phyloP scores from a whole-genome alignment of 64 coral and sea anemone genomes.

The Hydrozoanthus tunicans region DNA sequence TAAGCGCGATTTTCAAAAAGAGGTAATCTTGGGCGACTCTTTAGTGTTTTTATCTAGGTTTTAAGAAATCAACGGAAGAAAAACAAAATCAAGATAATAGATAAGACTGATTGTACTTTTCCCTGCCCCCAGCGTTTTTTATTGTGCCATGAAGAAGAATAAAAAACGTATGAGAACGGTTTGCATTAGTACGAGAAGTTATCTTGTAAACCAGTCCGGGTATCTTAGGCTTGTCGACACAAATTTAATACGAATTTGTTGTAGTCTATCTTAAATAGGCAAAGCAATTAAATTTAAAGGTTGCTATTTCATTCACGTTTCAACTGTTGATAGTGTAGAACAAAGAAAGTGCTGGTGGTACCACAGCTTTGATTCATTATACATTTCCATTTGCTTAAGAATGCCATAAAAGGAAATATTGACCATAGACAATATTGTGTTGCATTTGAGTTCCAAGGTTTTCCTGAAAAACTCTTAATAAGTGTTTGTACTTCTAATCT shows the following conservation, averaged over 20 bases:
- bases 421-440: not conserved
- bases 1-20: too few relatives aligned
- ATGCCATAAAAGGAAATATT: not conserved
- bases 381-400: not conserved
- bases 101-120: not conserved
- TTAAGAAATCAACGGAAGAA: not conserved
- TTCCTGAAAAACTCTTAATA: constrained; percentile 35
- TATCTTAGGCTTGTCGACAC: not conserved
- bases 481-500: constrained; percentile 24
- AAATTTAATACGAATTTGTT: not conserved
- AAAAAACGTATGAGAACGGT: not conserved
- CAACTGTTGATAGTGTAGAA: not conserved
- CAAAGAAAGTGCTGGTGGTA: not conserved
- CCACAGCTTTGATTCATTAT: not conserved
- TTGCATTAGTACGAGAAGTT: not conserved
- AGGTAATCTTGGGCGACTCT: too few relatives aligned
- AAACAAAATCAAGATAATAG: not conserved
- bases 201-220: not conserved
- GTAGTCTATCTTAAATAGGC: not conserved
- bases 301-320: constrained; percentile 15
- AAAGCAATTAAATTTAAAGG: not conserved
- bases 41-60: too few relatives aligned
- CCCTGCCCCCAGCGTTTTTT: not conserved
- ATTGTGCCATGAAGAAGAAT: not conserved
- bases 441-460: constrained; percentile 2